Evolutionary conservation across 2,888 invertebrate species (phyloP).

Genomic region (Endotricha flammealis): DNA sequence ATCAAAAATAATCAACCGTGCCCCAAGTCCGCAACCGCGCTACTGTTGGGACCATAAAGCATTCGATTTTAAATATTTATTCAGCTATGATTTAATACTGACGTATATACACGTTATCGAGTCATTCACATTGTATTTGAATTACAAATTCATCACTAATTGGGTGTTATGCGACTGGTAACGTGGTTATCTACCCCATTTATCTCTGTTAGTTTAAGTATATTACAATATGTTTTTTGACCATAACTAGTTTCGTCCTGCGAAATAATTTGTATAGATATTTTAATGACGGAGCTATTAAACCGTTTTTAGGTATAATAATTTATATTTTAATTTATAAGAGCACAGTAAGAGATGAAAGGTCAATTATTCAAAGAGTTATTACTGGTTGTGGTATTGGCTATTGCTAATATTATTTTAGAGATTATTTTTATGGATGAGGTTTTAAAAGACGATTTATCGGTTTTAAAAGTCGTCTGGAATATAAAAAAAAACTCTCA

Average conservation of each 20-base stretch:
- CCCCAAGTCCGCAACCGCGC: constrained; percentile 9
- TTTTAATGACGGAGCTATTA: constrained; percentile 1
- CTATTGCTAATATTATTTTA: too few relatives aligned
- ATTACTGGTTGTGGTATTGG: too few relatives aligned
- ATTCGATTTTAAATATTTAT: constrained; percentile 21
- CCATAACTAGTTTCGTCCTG: constrained; percentile 22
- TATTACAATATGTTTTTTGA: constrained; percentile 26
- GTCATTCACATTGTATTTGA: constrained; percentile 42
- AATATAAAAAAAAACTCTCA: too few relatives aligned
- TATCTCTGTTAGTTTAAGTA: constrained; percentile 37
- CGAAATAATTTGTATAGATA: constrained; percentile 21
- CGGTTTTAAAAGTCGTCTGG: too few relatives aligned
- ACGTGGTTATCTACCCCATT: constrained; percentile 42
- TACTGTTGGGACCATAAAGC: constrained; percentile 20
- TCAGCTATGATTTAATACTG: constrained; percentile 28
- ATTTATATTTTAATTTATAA: too few relatives aligned
- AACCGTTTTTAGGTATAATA: too few relatives aligned
- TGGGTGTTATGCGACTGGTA: constrained; percentile 50
- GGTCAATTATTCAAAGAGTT: too few relatives aligned
- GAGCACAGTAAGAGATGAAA: too few relatives aligned
- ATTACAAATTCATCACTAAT: constrained; percentile 52
- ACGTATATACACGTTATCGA: constrained; percentile 27
- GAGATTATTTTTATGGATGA: too few relatives aligned
- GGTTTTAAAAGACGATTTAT: too few relatives aligned
- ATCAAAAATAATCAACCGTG: too few relatives aligned